A percentile compares a stretch with the other conserved stretches of the same genome.
Conservation (phyloP, 2,888 invertebrate genomes). For the Orthosia cruda region DNA sequence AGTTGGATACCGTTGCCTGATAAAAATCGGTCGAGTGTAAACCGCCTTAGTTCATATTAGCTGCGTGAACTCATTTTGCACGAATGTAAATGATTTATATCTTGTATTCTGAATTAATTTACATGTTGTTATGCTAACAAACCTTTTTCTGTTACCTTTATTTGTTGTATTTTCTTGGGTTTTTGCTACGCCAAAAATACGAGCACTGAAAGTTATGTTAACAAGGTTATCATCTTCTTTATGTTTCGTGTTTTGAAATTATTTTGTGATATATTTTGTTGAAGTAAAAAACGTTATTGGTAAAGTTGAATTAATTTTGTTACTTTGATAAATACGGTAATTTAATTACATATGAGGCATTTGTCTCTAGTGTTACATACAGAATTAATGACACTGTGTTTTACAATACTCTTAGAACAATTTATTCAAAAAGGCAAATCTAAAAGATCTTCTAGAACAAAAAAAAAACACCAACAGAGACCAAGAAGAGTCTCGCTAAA, state of each 20-base stretch:
- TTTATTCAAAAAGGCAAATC: neutral
- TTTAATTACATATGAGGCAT: too few relatives aligned
- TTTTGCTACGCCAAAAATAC: constrained; percentile 50
- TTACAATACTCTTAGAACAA: neutral
- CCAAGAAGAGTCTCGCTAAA: neutral
- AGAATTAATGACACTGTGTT: too few relatives aligned
- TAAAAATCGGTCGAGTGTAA: constrained; percentile 10
- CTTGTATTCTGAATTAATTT: constrained; percentile 66
- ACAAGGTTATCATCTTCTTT: constrained; percentile 42
- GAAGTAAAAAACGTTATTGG: neutral
- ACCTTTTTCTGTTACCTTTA: constrained; percentile 46
- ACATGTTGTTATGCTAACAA: constrained; percentile 64
- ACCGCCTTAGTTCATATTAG: constrained; percentile 46
- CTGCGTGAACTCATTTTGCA: constrained; percentile 66
- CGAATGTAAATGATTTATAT: constrained; percentile 69
- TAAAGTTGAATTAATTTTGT: neutral
- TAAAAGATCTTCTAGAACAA: neutral
- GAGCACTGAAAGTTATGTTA: constrained; percentile 59
- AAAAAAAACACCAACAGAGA: neutral
- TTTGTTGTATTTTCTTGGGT: constrained; percentile 23
- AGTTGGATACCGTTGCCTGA: too few relatives aligned
- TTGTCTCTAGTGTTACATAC: neutral
- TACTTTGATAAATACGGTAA: neutral
- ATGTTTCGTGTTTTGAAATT: constrained; percentile 28
- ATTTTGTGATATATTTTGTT: constrained; percentile 19